Evolutionary conservation across 2,888 invertebrate species (phyloP).

Genomic region (Anodontia alba): DNA sequence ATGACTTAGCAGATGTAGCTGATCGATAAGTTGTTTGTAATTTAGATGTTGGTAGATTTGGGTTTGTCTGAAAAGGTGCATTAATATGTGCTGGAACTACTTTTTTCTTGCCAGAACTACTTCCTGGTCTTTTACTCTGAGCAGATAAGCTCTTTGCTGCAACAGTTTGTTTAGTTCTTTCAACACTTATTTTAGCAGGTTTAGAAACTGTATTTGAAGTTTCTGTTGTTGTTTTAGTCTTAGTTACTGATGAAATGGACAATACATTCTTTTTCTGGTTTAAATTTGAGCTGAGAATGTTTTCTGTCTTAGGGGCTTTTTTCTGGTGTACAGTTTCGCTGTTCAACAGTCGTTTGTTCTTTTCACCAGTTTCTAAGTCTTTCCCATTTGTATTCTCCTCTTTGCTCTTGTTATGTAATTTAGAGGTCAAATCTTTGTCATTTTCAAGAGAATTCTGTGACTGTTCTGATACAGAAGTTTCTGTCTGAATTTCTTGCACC

Average conservation of each 20-base stretch:
- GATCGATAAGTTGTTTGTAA: conserved; percentile 55
- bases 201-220: background rate
- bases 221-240: background rate
- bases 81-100: conserved; percentile 65
- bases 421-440: background rate
- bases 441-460: too few relatives aligned
- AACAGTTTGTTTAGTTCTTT: background rate
- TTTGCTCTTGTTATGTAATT: too few relatives aligned
- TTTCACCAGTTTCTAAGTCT: background rate
- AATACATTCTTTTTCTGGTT: background rate
- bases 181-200: background rate
- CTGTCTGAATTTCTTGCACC: background rate
- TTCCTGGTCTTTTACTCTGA: conserved; percentile 22
- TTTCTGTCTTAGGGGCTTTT: background rate
- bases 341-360: background rate
- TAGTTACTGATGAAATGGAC: background rate
- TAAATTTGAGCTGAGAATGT: background rate
- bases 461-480: background rate
- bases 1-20: conserved; percentile 36
- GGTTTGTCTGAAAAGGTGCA: conserved; percentile 77
- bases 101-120: conserved; percentile 35
- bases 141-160: background rate
- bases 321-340: background rate
- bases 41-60: conserved; percentile 57
- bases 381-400: background rate